These are phyloP conservation scores for Gallinago jamesoni DNA, from an alignment of 2,113 vertebrate species.

Conservation along the genomic window DNA sequence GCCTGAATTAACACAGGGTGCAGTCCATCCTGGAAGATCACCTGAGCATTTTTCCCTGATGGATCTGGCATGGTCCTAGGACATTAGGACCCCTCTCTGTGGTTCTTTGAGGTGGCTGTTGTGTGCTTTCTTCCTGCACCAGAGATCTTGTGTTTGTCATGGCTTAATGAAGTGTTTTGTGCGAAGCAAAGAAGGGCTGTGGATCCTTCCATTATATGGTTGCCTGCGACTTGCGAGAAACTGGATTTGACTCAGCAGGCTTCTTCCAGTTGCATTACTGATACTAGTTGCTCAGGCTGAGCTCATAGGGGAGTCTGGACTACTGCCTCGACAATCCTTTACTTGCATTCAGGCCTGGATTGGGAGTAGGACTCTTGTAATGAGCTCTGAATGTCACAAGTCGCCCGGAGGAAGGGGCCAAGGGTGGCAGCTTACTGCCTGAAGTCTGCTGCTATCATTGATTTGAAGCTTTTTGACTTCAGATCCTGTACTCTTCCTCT, in stretches of 20 bases:
- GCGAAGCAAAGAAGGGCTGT: background rate
- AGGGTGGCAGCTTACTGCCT: background rate
- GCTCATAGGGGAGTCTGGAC: background rate
- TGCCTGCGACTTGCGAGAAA: background rate
- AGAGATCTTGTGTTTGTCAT: background rate
- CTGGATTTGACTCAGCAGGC: background rate
- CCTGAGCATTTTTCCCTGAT: background rate
- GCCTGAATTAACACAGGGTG: background rate
- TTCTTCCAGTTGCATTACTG: background rate
- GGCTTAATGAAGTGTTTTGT: background rate
- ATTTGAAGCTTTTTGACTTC: background rate
- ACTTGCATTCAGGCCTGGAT: background rate
- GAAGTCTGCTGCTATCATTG: background rate
- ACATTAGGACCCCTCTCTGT: background rate
- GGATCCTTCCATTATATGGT: background rate
- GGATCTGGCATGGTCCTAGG: background rate
- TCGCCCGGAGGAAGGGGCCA: background rate
- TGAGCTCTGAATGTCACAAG: fast-evolving
- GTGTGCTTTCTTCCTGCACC: background rate
- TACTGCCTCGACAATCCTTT: background rate
- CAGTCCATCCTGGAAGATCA: background rate
- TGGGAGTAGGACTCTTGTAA: background rate
- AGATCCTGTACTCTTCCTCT: background rate
- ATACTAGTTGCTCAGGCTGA: background rate
- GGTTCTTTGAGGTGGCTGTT: background rate